phyloP scores from a whole-genome alignment of 92 coral and sea anemone genomes.

The Porites cylindrica region DNA sequence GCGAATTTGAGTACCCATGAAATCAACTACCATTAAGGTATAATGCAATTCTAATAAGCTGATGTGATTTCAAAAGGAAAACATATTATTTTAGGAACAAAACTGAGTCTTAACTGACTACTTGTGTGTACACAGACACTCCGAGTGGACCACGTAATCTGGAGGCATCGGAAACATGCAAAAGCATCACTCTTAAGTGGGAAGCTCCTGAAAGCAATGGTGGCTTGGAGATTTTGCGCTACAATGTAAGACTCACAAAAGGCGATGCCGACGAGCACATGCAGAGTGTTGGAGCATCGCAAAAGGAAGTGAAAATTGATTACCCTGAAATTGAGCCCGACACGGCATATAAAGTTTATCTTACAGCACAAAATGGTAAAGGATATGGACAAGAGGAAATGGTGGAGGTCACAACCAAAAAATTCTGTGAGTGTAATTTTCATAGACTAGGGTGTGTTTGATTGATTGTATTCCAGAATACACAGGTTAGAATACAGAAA shows the following conservation, averaged over 20 bases:
- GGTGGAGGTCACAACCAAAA: constrained; percentile 20
- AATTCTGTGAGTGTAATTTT: constrained; percentile 64
- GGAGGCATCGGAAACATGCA: constrained; percentile 57
- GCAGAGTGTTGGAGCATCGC: neutral
- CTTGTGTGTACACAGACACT: constrained; percentile 23
- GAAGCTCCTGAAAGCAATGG: constrained; percentile 61
- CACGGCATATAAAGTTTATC: constrained; percentile 16
- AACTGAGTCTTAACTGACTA: neutral
- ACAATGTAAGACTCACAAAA: neutral
- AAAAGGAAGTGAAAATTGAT: neutral
- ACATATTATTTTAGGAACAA: no score
- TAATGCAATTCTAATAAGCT: no score
- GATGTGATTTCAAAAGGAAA: no score
- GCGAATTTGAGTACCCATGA: no score
- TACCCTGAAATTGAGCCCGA: constrained; percentile 5
- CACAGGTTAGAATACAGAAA: no score
- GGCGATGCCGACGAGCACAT: no score
- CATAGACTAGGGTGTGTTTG: no score
- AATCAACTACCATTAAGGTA: no score
- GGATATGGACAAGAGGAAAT: constrained; percentile 24
- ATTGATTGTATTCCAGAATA: no score
- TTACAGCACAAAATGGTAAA: constrained; percentile 49
- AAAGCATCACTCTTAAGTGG: constrained; percentile 60
- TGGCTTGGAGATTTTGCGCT: constrained; percentile 42
- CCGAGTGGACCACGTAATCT: constrained; percentile 71